phyloP scores from a whole-genome alignment of 2,888 invertebrate species.

The Choristoneura rosaceana region DNA sequence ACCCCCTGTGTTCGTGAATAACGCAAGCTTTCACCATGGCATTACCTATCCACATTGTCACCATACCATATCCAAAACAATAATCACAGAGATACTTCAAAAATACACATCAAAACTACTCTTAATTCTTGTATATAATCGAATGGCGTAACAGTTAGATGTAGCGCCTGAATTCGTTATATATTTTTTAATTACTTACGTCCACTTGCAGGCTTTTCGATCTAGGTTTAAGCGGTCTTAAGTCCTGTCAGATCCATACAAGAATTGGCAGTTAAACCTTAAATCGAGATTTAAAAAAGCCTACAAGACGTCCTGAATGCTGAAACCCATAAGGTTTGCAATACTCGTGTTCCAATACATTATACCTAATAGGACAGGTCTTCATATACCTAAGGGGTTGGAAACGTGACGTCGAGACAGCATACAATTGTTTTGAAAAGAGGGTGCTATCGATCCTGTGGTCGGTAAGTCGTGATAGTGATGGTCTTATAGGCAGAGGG shows the following conservation, averaged over 20 bases:
- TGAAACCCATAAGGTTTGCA: too few species aligned
- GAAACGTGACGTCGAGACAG: not conserved
- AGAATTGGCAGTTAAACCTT: too few species aligned
- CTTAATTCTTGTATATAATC: not conserved
- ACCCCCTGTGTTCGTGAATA: conserved; percentile 45
- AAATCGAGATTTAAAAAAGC: too few species aligned
- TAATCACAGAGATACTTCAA: not conserved
- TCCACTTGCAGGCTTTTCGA: too few species aligned
- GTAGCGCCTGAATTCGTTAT: not conserved
- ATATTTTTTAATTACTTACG: too few species aligned
- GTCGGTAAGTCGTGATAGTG: too few species aligned
- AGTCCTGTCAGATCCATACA: too few species aligned
- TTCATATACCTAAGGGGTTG: not conserved
- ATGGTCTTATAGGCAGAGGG: too few species aligned
- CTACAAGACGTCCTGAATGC: too few species aligned
- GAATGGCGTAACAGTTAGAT: not conserved
- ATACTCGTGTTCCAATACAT: too few species aligned
- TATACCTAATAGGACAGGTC: not conserved
- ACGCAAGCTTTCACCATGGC: conserved; percentile 41
- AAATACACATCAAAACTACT: not conserved
- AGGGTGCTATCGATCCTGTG: too few species aligned
- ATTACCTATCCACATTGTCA: conserved; percentile 37
- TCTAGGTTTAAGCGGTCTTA: too few species aligned
- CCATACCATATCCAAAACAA: conserved; percentile 26
- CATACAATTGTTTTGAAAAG: not conserved